Evolutionary conservation across 2,797 vertebrate species (phyloP).

Genomic region (Distichodus sexfasciatus): DNA sequence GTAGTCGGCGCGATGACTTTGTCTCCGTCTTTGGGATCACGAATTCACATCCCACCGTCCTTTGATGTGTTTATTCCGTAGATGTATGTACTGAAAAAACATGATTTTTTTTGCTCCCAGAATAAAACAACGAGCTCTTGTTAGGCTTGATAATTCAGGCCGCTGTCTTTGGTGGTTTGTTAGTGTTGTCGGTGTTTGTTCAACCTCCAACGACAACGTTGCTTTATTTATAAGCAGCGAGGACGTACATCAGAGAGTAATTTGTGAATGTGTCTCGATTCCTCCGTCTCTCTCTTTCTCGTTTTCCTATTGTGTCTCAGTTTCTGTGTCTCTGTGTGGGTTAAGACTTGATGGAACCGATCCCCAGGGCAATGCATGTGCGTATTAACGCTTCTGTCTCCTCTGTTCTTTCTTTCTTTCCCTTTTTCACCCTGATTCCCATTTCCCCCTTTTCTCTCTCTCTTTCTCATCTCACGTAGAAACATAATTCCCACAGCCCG

Average conservation of each 20-base stretch:
- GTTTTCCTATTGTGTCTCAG: background rate
- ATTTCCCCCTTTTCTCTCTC: background rate
- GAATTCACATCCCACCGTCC: background rate
- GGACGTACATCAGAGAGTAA: background rate
- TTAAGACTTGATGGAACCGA: conserved; percentile 9
- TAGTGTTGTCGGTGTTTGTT: background rate
- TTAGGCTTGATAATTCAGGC: conserved; percentile 1
- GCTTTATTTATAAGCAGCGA: conserved; percentile 10
- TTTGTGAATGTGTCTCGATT: background rate
- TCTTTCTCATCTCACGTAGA: background rate
- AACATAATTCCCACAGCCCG: background rate
- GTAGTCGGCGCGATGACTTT: background rate
- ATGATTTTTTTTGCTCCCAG: background rate
- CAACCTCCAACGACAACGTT: background rate
- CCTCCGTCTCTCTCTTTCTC: background rate
- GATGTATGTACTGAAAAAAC: background rate
- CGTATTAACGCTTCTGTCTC: background rate
- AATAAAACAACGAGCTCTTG: background rate
- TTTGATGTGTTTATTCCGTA: conserved; percentile 9
- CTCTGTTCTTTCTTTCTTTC: background rate
- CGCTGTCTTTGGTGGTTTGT: background rate
- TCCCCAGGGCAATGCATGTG: background rate
- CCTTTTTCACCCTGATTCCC: background rate
- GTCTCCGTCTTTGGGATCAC: background rate
- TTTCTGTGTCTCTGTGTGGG: background rate